phyloP scores from a whole-genome alignment of 2,113 vertebrate species.

The Peromyscus maniculatus region DNA sequence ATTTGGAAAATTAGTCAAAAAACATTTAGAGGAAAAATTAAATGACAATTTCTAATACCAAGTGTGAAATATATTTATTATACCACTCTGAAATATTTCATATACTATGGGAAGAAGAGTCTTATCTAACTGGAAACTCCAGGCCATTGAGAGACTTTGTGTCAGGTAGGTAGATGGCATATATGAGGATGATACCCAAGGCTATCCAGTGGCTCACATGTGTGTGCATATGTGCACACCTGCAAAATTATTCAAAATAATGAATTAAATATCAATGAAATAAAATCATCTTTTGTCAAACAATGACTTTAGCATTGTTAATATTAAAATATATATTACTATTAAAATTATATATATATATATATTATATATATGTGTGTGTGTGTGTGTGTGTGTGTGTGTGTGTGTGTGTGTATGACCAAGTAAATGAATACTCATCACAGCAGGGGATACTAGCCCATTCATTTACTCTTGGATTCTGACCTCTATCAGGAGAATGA shows the following conservation, averaged over 20 bases:
- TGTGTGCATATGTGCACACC: background rate
- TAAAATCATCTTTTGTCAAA: constrained; percentile 33
- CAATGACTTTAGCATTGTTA: background rate
- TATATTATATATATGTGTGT: too few relatives aligned
- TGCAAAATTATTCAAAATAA: background rate
- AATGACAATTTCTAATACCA: background rate
- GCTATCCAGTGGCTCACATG: background rate
- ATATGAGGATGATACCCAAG: background rate
- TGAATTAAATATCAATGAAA: constrained; percentile 12
- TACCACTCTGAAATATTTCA: background rate
- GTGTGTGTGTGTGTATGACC: background rate
- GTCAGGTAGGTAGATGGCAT: background rate
- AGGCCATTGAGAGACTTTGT: background rate
- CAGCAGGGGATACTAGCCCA: background rate
- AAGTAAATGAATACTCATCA: background rate
- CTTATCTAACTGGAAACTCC: background rate
- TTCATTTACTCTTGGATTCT: too few relatives aligned
- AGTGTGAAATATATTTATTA: background rate
- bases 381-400: too few relatives aligned
- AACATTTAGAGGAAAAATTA: background rate
- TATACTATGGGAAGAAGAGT: background rate
- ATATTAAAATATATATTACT: background rate
- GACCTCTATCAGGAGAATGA: too few relatives aligned
- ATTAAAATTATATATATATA: too few relatives aligned
- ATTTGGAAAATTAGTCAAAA: constrained; percentile 1